These are phyloP conservation scores for Pristionchus maxplancki DNA, from an alignment of 2,888 invertebrate genomes.

Conservation along the genomic window DNA sequence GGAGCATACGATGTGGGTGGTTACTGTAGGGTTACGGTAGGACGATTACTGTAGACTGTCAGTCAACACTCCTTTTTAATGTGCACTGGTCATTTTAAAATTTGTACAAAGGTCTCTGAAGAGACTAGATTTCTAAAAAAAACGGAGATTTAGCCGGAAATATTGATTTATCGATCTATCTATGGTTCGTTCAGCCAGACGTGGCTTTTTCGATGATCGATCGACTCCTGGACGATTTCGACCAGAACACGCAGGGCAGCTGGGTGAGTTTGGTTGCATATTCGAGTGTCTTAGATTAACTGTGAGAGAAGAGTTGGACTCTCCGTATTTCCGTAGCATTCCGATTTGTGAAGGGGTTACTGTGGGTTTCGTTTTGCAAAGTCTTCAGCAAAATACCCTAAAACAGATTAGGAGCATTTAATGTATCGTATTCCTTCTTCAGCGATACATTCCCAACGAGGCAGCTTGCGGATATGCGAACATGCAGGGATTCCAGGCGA, in stretches of 20 bases:
- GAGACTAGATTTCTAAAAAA: no score
- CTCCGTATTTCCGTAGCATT: no score
- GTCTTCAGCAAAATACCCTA: no score
- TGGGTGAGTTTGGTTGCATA: no score
- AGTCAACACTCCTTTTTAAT: no score
- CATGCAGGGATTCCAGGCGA: not conserved
- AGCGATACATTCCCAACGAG: not conserved
- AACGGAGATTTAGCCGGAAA: no score
- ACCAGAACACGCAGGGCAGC: slow-evolving; percentile 85
- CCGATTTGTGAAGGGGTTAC: no score
- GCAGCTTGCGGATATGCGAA: not conserved
- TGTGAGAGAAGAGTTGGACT: no score
- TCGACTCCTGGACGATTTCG: slow-evolving; percentile 90
- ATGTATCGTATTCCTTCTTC: not conserved
- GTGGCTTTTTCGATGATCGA: slow-evolving; percentile 93
- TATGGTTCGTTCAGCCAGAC: slow-evolving; percentile 81
- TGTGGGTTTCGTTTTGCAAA: no score
- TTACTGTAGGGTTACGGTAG: not conserved
- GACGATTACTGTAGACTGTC: not conserved
- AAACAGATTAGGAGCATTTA: slow-evolving; percentile 76
- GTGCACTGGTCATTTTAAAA: no score
- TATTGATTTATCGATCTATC: not conserved
- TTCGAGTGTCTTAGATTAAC: no score
- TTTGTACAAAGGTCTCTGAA: no score
- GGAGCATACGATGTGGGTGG: slow-evolving; percentile 91